Evolutionary conservation across 2,113 vertebrate species (phyloP), one percentile per base, ranked within the genome.

Genomic region (Pogona vitticeps): DNA sequence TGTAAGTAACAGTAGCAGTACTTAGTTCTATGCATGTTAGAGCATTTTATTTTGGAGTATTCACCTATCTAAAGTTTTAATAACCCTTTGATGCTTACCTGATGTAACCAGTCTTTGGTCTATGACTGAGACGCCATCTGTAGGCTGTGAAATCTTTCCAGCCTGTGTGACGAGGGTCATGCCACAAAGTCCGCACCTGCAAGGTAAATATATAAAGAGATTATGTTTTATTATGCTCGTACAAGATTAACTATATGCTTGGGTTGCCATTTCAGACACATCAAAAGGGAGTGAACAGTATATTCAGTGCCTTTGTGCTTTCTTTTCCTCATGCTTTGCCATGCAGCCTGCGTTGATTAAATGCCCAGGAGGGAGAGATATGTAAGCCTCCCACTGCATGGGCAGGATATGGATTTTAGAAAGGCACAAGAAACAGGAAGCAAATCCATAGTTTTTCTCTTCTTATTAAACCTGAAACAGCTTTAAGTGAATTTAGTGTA

Each of bases 71-170:
- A 52, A 20, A 70, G 52, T n/a, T 85, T 18, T 23, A 83, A 17
- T 58, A 33, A 83, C 13, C 80, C 46, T 1, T 28, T 5, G 23
- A 15, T 82, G 82, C 95, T 96, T 87, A 99, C 99, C 98, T 98
- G 93, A 99, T 99, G 87, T 96, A 99, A 86, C 99, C 99, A 5
- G 96, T 98, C 97, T 98, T 99, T 92, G 99, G 99, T 95, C 98
- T 98, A 88, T 99, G 99, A 94, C 96, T 98, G 87, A 99, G 97
- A 84, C 97, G 98, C 99, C 98, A 99, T 94, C 99, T 99, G 96
- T 99, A 99, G 85, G 99, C 99, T 6, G 98, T 99, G 93, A 98
- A 99, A 94, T 99, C 99, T 93, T 99, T 99, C 99, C 99, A 99
- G 93, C 99, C 99, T 80, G 97, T 98, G 88, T 99, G 97, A 93